phyloP scores from a whole-genome alignment of 53 echinoderm and acorn worm species.

The Hippasteria phrygiana region DNA sequence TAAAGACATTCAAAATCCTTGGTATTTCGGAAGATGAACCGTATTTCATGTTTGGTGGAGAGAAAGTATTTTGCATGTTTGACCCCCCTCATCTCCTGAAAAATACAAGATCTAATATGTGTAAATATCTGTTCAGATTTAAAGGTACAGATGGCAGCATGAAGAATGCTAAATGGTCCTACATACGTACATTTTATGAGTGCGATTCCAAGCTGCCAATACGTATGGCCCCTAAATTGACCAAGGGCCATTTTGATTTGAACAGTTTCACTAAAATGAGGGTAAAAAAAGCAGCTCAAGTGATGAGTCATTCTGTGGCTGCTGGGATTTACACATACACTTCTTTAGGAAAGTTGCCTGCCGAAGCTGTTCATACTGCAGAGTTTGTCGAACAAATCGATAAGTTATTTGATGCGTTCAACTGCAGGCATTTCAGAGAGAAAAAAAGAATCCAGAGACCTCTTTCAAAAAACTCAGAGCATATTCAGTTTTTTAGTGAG shows the following conservation, averaged over 20 bases:
- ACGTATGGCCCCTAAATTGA: constrained; percentile 72
- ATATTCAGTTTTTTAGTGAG: not conserved
- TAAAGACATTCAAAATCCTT: constrained; percentile 19
- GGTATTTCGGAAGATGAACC: constrained; percentile 42
- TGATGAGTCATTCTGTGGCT: constrained; percentile 69
- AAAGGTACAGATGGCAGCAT: constrained; percentile 23
- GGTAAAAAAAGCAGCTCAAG: constrained; percentile 67
- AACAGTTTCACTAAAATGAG: constrained; percentile 68
- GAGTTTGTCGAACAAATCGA: constrained; percentile 54
- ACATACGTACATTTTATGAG: constrained; percentile 55
- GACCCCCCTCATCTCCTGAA: constrained; percentile 72
- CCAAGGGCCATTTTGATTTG: constrained; percentile 9
- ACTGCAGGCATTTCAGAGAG: constrained; percentile 12
- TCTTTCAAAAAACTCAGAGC: constrained; percentile 22
- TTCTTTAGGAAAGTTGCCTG: constrained; percentile 50
- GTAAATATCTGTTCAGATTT: constrained; percentile 28
- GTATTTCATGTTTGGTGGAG: constrained; percentile 16
- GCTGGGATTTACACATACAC: constrained; percentile 63
- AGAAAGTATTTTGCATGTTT: constrained; percentile 59
- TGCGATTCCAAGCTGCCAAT: constrained; percentile 40
- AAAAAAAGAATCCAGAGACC: not conserved
- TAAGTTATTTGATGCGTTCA: constrained; percentile 67
- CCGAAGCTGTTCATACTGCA: constrained; percentile 57
- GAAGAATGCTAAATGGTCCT: constrained; percentile 45
- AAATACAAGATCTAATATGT: constrained; percentile 38